Base-by-base conservation (phyloP, 2,113 vertebrate genomes). In the Blennius ocellaris region DNA sequence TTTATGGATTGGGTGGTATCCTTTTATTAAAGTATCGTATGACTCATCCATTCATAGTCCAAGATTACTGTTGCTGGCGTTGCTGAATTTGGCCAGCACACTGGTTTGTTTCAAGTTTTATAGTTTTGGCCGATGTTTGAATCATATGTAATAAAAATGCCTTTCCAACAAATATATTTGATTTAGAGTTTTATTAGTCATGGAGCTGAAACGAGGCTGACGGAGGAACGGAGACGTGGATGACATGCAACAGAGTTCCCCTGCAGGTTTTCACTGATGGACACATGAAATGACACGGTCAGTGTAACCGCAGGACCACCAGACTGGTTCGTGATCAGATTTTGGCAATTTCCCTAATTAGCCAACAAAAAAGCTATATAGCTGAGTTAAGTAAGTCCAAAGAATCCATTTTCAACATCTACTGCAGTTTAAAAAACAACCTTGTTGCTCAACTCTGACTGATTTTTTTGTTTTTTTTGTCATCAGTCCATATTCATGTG, bases 1-100 rank as follows among this genome's bases (percentile, higher is more conserved):
- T 81, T 86, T 72, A 84, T 83, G 55, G 38, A 38, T 56, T 64
- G 48, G 82, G 65, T 76, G 52, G 69, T 74, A 9, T 73, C 45
- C 58, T 70, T 73, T 74, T 60, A 57, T 36, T 66, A 47, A 58
- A 75, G 39, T 14, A 15, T 45, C 70, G 69, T 16, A 52, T 54
- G 78, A 81, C n/a, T 73, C 45, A 71, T n/a, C 59, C 30, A 11
- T 48, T 50, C 39, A 48, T 48, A 38, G 44, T 73, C 51, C 47
- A 39, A 14, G 50, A 48, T 55, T 80, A 41, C 14, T 45, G 39
- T 5, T 66, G 71, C 79, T 66, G 49, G 89, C 15, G 75, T 66
- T 82, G 73, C 78, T 78, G 6, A 50, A 91, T 60, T 45, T 86
- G 58, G 47, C n/a, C 64, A 55, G 67, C 54, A 44, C 6, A 6